phyloP scores from a whole-genome alignment of 2,888 invertebrate species.

The Trissoscelio sp. region DNA sequence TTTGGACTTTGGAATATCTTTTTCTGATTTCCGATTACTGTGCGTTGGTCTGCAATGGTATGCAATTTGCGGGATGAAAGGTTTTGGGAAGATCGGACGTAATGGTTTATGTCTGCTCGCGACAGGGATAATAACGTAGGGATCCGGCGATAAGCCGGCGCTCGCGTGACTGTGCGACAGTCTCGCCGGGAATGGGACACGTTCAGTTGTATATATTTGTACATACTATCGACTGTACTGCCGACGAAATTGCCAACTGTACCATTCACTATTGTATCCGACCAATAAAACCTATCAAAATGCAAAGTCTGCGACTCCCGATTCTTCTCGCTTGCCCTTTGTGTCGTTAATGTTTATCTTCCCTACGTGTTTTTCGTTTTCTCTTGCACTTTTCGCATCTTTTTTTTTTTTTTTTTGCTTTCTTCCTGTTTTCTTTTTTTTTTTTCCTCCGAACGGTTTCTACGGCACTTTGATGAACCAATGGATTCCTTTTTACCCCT shows the following conservation, averaged over 20 bases:
- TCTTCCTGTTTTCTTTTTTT: background rate
- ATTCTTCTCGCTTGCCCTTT: constrained; percentile 47
- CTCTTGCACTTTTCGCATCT: background rate
- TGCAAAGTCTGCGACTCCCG: constrained; percentile 44
- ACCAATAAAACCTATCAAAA: constrained; percentile 79
- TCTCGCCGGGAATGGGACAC: constrained; percentile 44
- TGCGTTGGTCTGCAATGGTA: constrained; percentile 30
- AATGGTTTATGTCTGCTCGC: constrained; percentile 49
- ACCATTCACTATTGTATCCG: constrained; percentile 80
- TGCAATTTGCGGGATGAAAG: constrained; percentile 38
- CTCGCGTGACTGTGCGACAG: constrained; percentile 46
- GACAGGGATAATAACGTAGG: constrained; percentile 59
- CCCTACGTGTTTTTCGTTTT: background rate
- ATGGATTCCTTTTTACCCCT: constrained; percentile 17
- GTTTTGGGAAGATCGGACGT: constrained; percentile 33
- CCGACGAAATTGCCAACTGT: constrained; percentile 78
- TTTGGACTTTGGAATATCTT: no score
- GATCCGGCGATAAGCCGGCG: constrained; percentile 58
- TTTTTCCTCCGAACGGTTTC: constrained; percentile 22
- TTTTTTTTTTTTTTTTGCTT: background rate
- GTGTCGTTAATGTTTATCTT: constrained; percentile 39
- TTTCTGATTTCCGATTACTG: no score
- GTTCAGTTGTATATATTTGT: constrained; percentile 79
- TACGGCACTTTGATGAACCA: constrained; percentile 27
- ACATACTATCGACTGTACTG: constrained; percentile 78